Percentiles rank a stretch among this genome's conserved stretches.
phyloP scores from a whole-genome alignment of 2,113 vertebrate species.

The Nesoenas mayeri region DNA sequence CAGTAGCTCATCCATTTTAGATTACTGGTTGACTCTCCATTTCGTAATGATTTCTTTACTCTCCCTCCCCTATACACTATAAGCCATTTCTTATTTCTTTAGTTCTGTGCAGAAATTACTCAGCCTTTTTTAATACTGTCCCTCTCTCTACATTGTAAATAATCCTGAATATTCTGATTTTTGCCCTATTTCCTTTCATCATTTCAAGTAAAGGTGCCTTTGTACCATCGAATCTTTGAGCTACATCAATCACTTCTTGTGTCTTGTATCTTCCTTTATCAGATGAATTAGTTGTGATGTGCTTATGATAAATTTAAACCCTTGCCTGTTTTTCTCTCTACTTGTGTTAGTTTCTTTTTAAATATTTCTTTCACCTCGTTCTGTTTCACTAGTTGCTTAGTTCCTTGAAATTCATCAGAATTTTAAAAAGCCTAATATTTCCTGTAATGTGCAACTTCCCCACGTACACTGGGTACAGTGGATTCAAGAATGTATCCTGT shows the following conservation, averaged over 20 bases:
- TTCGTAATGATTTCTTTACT: slow-evolving; percentile 14
- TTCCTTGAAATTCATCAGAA: background rate
- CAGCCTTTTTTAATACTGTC: slow-evolving; percentile 25
- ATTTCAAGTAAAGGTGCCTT: background rate
- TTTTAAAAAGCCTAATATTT: background rate
- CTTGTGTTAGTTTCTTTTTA: slow-evolving; percentile 2
- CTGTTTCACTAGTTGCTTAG: background rate
- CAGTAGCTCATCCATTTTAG: slow-evolving; percentile 41
- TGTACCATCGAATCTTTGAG: slow-evolving; percentile 48
- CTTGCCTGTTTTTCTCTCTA: slow-evolving; percentile 9
- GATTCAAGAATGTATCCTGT: background rate
- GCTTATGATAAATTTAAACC: slow-evolving; percentile 50
- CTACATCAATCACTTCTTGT: slow-evolving; percentile 41
- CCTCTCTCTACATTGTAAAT: background rate
- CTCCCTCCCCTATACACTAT: background rate
- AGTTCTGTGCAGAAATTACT: slow-evolving; percentile 1
- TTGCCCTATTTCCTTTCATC: slow-evolving; percentile 42
- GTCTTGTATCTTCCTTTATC: slow-evolving; percentile 6
- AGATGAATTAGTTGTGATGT: slow-evolving; percentile 37
- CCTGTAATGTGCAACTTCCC: background rate
- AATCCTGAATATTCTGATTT: slow-evolving; percentile 38
- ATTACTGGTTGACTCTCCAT: slow-evolving; percentile 15
- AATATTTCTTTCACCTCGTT: slow-evolving; percentile 10
- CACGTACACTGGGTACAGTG: too few species aligned
- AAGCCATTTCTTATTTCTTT: slow-evolving; percentile 1